Evolutionary conservation across 64 coral and sea anemone genomes (phyloP), one percentile per base, ranked within the genome.

Genomic region (Pocillopora damicornis): DNA sequence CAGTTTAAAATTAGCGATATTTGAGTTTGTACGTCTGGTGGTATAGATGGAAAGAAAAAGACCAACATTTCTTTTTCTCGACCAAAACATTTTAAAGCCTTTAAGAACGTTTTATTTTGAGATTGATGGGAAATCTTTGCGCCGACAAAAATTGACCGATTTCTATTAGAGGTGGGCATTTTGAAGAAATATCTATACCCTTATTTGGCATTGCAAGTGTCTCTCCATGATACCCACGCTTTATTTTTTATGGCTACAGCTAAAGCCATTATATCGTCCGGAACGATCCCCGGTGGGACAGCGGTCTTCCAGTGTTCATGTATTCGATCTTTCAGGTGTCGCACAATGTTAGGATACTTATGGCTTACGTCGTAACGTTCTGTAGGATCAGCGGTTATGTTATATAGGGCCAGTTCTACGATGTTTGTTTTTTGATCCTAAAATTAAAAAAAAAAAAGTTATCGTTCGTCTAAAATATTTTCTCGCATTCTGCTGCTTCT

Each of bases 371-470:
- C 77, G 56, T 60, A 22, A n/a, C 77, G 77, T 26, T 79, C 77
- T 25, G 77, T 25, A 9, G 77, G 77, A 79, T 79, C 77, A 79
- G 77, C 77, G 13, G 22, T 60, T 5, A 79, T 22, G 57, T 79
- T 79, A 17, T 25, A 79, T 22, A 79, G 56, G 60, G 77, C 77
- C 18, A 79, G 12, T 79, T 79, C 77, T 60, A 79, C n/a, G 57
- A 79, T 79, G 23, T 79, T 60, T n/a, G 77, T 79, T 16, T 79
- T 79, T 79, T 79, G 77, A 79, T 79, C 77, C 77, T 79, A 22
- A 59, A 17, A 77, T 30, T 30, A 30, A 30, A 30, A 30, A 30
- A 30, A 76, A 17, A 76, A 76, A 30, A 30, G 30, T 30, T 30
- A 30, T 30, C 30, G 30, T 30, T 30, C 30, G 30, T 30, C 30